A percentile compares a stretch with the other conserved stretches of the same genome.
These are phyloP conservation scores for Tinamus major DNA, from an alignment of 2,797 vertebrate genomes.

Conservation along the genomic window DNA sequence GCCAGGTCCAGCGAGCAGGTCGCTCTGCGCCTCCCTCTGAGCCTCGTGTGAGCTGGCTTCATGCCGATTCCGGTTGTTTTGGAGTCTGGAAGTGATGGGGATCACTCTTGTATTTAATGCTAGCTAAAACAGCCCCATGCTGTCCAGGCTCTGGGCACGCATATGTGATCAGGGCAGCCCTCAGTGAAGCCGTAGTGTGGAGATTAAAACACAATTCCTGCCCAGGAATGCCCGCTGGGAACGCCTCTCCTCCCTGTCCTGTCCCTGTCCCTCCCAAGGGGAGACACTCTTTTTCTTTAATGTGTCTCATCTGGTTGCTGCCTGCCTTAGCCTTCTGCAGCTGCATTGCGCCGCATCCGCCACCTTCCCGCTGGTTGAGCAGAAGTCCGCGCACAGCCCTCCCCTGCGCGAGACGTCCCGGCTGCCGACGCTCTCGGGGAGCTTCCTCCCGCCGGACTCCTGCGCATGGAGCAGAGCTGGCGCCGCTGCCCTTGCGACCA, in stretches of 20 bases:
- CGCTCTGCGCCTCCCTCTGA: not conserved
- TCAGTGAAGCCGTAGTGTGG: not conserved
- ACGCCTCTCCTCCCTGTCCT: not conserved
- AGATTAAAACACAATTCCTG: not conserved
- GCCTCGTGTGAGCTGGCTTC: not conserved
- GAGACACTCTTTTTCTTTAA: not conserved
- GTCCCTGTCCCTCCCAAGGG: slow-evolving; percentile 1
- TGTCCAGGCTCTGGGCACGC: slow-evolving; percentile 4
- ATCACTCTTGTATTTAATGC: slow-evolving; percentile 3
- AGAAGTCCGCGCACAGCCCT: slow-evolving; percentile 50
- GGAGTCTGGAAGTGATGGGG: not conserved
- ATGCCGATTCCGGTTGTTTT: slow-evolving; percentile 22
- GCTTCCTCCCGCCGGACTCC: not conserved
- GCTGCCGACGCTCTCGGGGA: slow-evolving; percentile 27
- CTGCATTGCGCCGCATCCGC: not conserved
- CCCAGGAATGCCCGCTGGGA: not conserved
- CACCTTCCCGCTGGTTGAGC: slow-evolving; percentile 54
- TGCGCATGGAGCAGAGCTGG: not conserved
- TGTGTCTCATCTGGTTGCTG: slow-evolving; percentile 15
- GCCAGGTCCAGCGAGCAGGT: not conserved
- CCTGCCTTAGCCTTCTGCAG: slow-evolving; percentile 45
- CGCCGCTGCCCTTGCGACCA: not conserved
- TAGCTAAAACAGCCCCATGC: slow-evolving; percentile 36
- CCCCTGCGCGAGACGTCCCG: not conserved
- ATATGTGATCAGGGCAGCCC: not conserved